Base-by-base conservation (phyloP, 2,797 vertebrate species). In the Anabacerthia variegaticeps region DNA sequence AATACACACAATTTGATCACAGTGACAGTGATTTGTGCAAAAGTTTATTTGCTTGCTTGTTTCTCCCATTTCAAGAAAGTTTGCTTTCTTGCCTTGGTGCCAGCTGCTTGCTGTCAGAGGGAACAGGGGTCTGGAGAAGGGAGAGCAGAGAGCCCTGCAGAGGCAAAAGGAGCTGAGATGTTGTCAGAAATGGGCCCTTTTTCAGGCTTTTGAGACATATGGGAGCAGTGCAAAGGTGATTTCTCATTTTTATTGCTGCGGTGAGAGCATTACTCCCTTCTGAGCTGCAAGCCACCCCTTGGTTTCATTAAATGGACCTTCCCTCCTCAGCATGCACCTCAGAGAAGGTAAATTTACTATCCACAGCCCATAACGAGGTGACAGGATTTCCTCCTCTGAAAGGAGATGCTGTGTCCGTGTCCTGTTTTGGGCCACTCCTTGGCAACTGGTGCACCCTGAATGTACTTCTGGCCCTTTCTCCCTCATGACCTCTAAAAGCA, bases 121-220 rank as follows among this genome's bases (percentile, higher is more conserved):
- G 4, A 27, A 17, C 6, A 11, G 22, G 18, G 12, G 62, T 18
- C 43, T 7, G 24, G 15, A 30, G 23, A 43, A 26, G 8, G 7
- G 28, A 20, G 4, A 49, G 11, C 5, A 2, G 1, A 22, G 8
- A 56, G 16, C 34, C 55, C n/a, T 13, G 21, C 26, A 18, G 10
- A 2, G 27, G 9, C 3, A 44, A 73, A 18, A 54, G 3, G 2
- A 71, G 56, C 8, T 1, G 2, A 39, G 59, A 16, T 23, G 30
- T 8, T 26, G n/a, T 6, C 37, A 82, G 48, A 72, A 76, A 81
- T 11, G 15, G 24, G 17, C 9, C 5, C 21, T 27, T 67, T 49
- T 41, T 12, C 48, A 49, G 26, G 17, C 49, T 71, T 83, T n/a
- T 34, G 28, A 80, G 37, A 56, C 36, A 28, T 8, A 2, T 18